phyloP scores from a whole-genome alignment of 1,140 invertebrate species.

The Ceratina calcarata region DNA sequence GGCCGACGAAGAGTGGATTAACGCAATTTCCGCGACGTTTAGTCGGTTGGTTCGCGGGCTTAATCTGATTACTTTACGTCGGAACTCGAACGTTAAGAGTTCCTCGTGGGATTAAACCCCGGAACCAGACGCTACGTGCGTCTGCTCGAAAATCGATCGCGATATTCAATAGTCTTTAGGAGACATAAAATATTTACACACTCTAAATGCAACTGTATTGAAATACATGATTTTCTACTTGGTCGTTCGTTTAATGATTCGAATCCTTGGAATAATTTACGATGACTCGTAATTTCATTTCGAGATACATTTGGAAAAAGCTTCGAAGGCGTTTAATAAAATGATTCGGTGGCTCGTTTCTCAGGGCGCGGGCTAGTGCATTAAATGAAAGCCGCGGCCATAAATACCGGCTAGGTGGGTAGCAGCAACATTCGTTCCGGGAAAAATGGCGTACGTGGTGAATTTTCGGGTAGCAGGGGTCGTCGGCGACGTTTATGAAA shows the following conservation, averaged over 20 bases:
- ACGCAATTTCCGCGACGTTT: conserved; percentile 51
- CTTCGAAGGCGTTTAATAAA: neutral
- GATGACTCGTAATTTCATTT: no score
- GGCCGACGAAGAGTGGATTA: conserved; percentile 49
- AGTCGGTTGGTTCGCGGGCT: conserved; percentile 53
- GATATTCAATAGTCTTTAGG: no score
- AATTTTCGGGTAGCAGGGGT: conserved; percentile 6
- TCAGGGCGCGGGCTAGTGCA: neutral
- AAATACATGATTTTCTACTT: no score
- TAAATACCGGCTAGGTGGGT: conserved; percentile 21
- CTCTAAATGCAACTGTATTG: no score
- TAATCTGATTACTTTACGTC: conserved; percentile 60
- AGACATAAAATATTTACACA: no score
- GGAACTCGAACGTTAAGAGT: neutral
- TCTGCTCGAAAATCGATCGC: no score
- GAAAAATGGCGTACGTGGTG: conserved; percentile 16
- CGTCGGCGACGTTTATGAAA: conserved; percentile 35
- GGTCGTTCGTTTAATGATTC: no score
- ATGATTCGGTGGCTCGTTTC: neutral
- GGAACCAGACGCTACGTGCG: no score
- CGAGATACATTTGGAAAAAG: neutral
- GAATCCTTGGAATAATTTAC: no score
- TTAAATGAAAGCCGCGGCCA: conserved; percentile 17
- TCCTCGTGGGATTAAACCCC: neutral
- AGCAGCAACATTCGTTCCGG: conserved; percentile 25